phyloP scores from a whole-genome alignment of 2,113 vertebrate genomes.

The Catharus minimus region DNA sequence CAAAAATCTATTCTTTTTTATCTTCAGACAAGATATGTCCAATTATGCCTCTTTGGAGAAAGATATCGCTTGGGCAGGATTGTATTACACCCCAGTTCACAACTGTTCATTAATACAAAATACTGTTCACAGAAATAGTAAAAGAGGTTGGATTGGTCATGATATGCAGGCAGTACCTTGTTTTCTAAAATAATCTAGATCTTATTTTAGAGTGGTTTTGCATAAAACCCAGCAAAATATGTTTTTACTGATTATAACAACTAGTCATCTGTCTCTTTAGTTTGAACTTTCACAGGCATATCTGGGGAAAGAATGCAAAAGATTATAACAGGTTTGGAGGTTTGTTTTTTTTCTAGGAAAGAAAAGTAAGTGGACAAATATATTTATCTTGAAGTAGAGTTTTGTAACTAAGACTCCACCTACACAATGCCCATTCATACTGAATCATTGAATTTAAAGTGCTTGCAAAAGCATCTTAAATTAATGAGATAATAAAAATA shows the following conservation, averaged over 20 bases:
- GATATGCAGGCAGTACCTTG: not conserved
- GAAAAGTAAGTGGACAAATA: not conserved
- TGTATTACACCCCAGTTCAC: not conserved
- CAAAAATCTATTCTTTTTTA: constrained; percentile 16
- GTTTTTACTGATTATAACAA: not conserved
- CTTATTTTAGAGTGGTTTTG: not conserved
- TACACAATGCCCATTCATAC: not conserved
- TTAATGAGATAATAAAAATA: not conserved
- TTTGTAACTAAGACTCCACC: not conserved
- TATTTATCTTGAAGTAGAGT: accelerated
- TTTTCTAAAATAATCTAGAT: not conserved
- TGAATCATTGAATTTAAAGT: not conserved
- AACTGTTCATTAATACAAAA: not conserved
- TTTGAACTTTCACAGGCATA: not conserved
- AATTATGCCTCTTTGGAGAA: not conserved
- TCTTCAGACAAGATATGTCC: not conserved
- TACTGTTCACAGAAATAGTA: not conserved
- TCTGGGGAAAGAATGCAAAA: not conserved
- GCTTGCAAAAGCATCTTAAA: not conserved
- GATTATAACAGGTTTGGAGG: not conserved
- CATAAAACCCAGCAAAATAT: not conserved
- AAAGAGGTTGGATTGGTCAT: not conserved
- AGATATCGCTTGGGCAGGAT: not conserved
- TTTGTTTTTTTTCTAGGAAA: not conserved
- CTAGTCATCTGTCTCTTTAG: not conserved